Percentiles rank a stretch among this genome's conserved stretches.
These are phyloP conservation scores for Ommatoiulus sabulosus DNA, from an alignment of 2,888 invertebrate genomes.

Conservation along the genomic window DNA sequence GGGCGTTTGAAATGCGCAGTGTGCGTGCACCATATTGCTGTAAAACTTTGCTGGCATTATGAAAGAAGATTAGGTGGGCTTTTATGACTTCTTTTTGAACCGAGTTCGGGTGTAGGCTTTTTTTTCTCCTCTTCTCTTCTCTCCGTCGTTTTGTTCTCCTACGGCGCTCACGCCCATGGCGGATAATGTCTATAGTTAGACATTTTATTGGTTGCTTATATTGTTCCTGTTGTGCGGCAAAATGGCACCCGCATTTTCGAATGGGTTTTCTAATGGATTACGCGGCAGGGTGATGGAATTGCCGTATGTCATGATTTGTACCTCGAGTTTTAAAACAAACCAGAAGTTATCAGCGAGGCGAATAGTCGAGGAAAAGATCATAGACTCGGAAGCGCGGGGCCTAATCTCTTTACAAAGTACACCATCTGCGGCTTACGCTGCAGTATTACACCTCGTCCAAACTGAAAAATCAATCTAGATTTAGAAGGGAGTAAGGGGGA, in stretches of 20 bases:
- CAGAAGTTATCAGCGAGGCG: slow-evolving; percentile 24
- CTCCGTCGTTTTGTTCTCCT: slow-evolving; percentile 38
- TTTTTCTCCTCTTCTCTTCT: neutral
- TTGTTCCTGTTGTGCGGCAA: slow-evolving; percentile 38
- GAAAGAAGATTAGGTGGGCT: slow-evolving; percentile 45
- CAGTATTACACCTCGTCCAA: neutral
- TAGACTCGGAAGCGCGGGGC: neutral
- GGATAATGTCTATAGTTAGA: slow-evolving; percentile 18
- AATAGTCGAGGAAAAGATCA: neutral
- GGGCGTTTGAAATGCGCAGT: slow-evolving; percentile 41
- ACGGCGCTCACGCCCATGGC: slow-evolving; percentile 9
- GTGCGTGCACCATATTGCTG: slow-evolving; percentile 35
- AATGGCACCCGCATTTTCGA: slow-evolving; percentile 47
- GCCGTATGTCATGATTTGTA: slow-evolving; percentile 45
- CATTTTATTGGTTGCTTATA: slow-evolving; percentile 48
- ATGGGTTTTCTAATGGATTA: slow-evolving; percentile 46
- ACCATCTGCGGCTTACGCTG: slow-evolving; percentile 41
- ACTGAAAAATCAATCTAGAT: slow-evolving; percentile 41
- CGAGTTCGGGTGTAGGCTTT: neutral
- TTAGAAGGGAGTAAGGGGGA: neutral
- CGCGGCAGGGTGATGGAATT: slow-evolving; percentile 36
- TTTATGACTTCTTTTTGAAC: slow-evolving; percentile 44
- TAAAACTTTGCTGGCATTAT: slow-evolving; percentile 48
- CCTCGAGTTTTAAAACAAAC: slow-evolving; percentile 41
- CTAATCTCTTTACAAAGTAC: neutral